Evolutionary conservation across 2,888 invertebrate genomes (phyloP).

Genomic region (Silvanus unidentatus): DNA sequence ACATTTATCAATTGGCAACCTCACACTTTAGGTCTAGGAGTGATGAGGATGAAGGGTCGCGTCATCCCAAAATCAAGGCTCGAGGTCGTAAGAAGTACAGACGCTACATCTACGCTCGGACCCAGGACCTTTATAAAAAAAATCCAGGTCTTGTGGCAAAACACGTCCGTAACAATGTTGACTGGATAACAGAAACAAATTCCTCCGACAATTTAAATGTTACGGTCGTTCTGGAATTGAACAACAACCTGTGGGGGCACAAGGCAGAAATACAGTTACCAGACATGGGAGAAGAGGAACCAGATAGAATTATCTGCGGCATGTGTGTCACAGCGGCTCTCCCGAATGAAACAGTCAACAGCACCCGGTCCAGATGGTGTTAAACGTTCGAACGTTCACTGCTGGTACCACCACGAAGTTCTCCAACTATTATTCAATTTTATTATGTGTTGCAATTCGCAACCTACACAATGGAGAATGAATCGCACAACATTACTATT

Average conservation of each 20-base stretch:
- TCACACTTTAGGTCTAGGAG: conserved; percentile 7
- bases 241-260: conserved; percentile 27
- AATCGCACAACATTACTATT: conserved; percentile 35
- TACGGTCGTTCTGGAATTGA: conserved; percentile 20
- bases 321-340: conserved; percentile 14
- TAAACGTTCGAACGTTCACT: conserved; percentile 14
- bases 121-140: conserved; percentile 31
- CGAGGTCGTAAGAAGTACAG: conserved; percentile 13
- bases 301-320: conserved; percentile 1
- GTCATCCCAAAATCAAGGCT: conserved; percentile 13
- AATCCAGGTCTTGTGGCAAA: conserved; percentile 30
- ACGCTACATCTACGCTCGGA: conserved; percentile 26
- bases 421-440: conserved; percentile 19
- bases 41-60: too few species aligned
- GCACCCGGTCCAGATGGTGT: conserved; percentile 28
- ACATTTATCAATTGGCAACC: conserved; percentile 8
- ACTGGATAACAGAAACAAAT: too few species aligned
- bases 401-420: conserved; percentile 10
- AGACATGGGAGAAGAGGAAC: conserved; percentile 10
- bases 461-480: conserved; percentile 29
- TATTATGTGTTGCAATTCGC: conserved; percentile 14
- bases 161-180: conserved; percentile 22
- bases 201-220: conserved; percentile 1
- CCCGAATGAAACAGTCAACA: conserved; percentile 17
- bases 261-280: conserved; percentile 21